A percentile compares a stretch with the other conserved stretches of the same genome.
phyloP scores from a whole-genome alignment of 2,888 invertebrate genomes.

The Scaptomyza flava region DNA sequence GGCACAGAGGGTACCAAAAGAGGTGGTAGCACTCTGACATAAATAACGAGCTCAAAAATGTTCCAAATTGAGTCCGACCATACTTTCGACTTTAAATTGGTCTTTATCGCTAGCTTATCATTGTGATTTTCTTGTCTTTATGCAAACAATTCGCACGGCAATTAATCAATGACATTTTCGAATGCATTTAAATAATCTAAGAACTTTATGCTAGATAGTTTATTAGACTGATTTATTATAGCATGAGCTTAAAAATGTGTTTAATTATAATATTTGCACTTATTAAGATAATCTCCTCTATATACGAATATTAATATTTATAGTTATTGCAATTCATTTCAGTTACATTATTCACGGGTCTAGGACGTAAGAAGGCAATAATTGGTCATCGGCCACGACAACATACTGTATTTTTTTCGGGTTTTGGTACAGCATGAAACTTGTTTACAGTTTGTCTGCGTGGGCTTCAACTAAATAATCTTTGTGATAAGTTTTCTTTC shows the following conservation, averaged over 20 bases:
- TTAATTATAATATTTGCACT: neutral
- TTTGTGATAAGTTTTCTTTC: conserved; percentile 64
- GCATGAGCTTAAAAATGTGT: too few species aligned
- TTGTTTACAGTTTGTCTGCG: conserved; percentile 27
- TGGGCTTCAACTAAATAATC: conserved; percentile 61
- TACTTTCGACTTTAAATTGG: neutral
- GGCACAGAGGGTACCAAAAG: conserved; percentile 4
- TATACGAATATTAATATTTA: neutral
- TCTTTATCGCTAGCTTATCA: conserved; percentile 12
- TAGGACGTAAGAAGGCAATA: too few species aligned
- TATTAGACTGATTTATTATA: neutral
- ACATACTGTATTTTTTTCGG: neutral
- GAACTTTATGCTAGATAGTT: too few species aligned
- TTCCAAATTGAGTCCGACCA: conserved; percentile 5
- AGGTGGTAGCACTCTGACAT: conserved; percentile 37
- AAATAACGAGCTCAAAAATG: conserved; percentile 35
- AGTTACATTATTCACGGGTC: neutral
- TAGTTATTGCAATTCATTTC: neutral
- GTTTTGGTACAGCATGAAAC: conserved; percentile 12
- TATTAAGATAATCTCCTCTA: neutral
- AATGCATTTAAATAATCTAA: neutral
- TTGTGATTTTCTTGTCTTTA: neutral
- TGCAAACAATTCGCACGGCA: neutral
- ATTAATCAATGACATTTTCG: neutral
- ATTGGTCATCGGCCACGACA: neutral